Conservation (phyloP, 2,888 invertebrate genomes). For the Sisyra nigra region DNA sequence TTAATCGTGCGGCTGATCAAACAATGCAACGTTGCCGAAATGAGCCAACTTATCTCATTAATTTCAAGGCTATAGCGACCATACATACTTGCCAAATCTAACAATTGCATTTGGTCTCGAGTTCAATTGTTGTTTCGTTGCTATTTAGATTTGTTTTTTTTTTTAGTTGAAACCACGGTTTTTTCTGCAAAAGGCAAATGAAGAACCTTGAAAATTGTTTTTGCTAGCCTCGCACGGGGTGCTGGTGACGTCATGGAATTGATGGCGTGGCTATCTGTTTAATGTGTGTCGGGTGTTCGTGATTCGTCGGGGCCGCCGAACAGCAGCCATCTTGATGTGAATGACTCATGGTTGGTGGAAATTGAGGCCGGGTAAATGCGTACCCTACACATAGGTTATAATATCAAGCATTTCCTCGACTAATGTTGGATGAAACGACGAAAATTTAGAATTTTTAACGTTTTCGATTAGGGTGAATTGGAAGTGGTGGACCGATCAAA, state of each 20-base stretch:
- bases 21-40: too few species aligned
- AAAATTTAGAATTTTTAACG: slow-evolving; percentile 8
- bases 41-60: too few species aligned
- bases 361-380: slow-evolving; percentile 37
- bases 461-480: slow-evolving; percentile 18
- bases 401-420: slow-evolving; percentile 32
- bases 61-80: too few species aligned
- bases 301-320: slow-evolving; percentile 25
- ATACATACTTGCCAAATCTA: too few species aligned
- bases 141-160: too few species aligned
- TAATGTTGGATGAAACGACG: neutral
- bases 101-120: too few species aligned
- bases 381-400: slow-evolving; percentile 43
- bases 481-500: too few species aligned
- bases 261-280: slow-evolving; percentile 26
- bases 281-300: slow-evolving; percentile 18
- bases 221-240: slow-evolving; percentile 25
- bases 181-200: too few species aligned
- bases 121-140: too few species aligned
- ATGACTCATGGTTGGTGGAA: slow-evolving; percentile 47
- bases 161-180: too few species aligned
- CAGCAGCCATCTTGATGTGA: slow-evolving; percentile 47
- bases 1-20: too few species aligned
- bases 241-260: slow-evolving; percentile 26
- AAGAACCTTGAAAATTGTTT: slow-evolving; percentile 27